Evolutionary conservation across 2,113 vertebrate genomes (phyloP).

Genomic region (Zingel zingel): DNA sequence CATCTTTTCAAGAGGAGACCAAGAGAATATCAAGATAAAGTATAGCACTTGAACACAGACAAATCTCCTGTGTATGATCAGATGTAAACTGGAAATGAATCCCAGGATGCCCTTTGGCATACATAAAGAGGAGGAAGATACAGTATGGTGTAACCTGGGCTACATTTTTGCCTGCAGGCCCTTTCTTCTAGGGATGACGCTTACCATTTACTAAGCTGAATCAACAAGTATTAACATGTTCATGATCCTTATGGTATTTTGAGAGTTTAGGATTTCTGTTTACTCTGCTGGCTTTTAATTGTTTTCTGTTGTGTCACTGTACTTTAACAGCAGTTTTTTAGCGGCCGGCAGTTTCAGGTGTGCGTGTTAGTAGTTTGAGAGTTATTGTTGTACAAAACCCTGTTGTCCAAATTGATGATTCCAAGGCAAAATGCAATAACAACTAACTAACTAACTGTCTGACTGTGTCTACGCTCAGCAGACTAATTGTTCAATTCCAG

Average conservation of each 20-base stretch:
- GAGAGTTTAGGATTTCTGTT: constrained; percentile 4
- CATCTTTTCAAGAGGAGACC: not conserved
- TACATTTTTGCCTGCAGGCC: not conserved
- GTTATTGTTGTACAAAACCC: not conserved
- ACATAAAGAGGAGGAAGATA: not conserved
- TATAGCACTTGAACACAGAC: not conserved
- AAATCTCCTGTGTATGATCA: not conserved
- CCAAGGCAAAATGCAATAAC: not conserved
- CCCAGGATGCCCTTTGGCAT: not conserved
- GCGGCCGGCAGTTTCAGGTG: constrained; percentile 2
- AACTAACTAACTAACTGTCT: not conserved
- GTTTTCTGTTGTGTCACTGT: not conserved
- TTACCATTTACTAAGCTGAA: not conserved
- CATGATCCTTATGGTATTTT: not conserved
- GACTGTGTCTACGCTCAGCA: constrained; percentile 7
- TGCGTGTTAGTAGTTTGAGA: not conserved
- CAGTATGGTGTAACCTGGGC: not conserved
- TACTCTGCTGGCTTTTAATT: constrained; percentile 5
- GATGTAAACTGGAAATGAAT: not conserved
- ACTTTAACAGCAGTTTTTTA: not conserved
- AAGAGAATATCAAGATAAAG: not conserved
- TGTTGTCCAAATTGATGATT: not conserved
- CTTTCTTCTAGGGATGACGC: not conserved
- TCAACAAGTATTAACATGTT: constrained; percentile 22
- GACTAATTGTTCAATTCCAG: constrained; percentile 23